A percentile compares a stretch with the other conserved stretches of the same genome.
phyloP scores from a whole-genome alignment of 2,797 vertebrate species.

The Spinus pinus region DNA sequence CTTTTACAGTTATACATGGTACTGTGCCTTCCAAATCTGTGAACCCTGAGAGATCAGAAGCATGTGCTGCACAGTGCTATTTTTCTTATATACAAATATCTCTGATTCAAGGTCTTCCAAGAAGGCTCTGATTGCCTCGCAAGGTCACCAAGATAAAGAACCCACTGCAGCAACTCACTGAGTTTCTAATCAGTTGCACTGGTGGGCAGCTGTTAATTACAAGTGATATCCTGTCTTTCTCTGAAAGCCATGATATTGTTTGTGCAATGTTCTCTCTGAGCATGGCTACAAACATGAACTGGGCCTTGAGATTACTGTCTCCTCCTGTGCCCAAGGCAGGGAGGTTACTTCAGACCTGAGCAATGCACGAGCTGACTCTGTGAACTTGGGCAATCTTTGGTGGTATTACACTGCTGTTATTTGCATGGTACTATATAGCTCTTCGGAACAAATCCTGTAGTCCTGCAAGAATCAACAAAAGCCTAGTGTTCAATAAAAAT shows the following conservation, averaged over 20 bases:
- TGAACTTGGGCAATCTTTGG: not conserved
- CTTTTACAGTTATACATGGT: conserved; percentile 12
- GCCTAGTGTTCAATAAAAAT: not conserved
- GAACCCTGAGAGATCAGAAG: not conserved
- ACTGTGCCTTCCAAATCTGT: not conserved
- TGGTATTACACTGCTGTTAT: not conserved
- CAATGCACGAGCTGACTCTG: not conserved
- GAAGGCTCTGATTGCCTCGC: not conserved
- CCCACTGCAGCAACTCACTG: not conserved
- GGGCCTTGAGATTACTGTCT: not conserved
- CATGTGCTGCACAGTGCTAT: not conserved
- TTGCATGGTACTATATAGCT: not conserved
- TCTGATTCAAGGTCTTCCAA: conserved; percentile 26
- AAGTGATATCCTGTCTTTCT: not conserved
- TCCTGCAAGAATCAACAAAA: not conserved
- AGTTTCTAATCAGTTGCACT: not conserved
- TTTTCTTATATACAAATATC: not conserved
- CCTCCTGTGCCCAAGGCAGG: not conserved
- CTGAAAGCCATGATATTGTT: not conserved
- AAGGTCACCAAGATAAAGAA: conserved; percentile 41
- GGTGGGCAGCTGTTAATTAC: not conserved
- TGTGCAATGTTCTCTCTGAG: not conserved
- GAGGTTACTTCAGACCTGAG: not conserved
- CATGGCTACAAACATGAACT: not conserved
- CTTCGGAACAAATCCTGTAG: not conserved